Conservation (phyloP, 2,113 vertebrate genomes). For the Toxostoma redivivum region DNA sequence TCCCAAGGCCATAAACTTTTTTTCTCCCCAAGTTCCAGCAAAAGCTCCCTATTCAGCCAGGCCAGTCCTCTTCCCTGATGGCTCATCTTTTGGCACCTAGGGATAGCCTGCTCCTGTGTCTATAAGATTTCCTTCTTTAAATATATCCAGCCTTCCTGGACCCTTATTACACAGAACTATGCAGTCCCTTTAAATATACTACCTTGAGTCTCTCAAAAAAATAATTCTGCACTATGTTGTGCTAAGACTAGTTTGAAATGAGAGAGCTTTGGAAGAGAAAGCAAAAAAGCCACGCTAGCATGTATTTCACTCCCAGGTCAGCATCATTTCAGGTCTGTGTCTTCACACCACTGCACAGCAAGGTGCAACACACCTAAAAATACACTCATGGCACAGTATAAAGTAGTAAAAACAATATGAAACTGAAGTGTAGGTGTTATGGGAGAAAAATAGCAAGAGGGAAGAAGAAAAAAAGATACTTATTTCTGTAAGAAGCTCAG, state of each 20-base stretch:
- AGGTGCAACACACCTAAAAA: neutral
- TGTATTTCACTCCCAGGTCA: neutral
- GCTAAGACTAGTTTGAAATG: neutral
- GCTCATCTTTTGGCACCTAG: neutral
- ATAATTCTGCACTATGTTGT: neutral
- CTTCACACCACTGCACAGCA: neutral
- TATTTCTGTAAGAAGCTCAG: neutral
- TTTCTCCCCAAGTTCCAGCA: neutral
- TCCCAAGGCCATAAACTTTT: neutral
- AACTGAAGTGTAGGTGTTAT: neutral
- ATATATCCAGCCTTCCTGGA: neutral
- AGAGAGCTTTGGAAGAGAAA: neutral
- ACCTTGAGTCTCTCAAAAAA: accelerated
- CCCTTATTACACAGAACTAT: neutral
- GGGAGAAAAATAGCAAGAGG: neutral
- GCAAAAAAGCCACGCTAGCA: neutral
- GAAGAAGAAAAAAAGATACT: neutral
- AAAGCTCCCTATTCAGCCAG: neutral
- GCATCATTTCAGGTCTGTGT: neutral
- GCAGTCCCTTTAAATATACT: neutral
- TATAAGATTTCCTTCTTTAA: neutral
- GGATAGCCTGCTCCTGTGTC: neutral
- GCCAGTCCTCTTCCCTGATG: neutral
- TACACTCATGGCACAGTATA: neutral
- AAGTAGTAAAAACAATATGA: neutral